Evolutionary conservation across 2,888 invertebrate species (phyloP).

Genomic region (Sthenelais limicola): DNA sequence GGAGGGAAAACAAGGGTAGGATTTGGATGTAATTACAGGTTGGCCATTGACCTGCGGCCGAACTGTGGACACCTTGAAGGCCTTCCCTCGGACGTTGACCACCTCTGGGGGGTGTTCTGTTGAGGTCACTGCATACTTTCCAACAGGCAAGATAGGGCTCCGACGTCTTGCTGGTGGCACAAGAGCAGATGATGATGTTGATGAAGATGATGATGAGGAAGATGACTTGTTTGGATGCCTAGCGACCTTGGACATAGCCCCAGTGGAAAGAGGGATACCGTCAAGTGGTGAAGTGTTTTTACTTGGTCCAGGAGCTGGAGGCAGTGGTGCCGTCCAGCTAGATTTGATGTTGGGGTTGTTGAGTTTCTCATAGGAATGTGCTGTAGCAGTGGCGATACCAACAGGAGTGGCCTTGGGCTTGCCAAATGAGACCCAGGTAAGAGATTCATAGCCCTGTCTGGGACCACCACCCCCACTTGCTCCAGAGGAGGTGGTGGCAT

Average conservation of each 20-base stretch:
- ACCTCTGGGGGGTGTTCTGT: slow-evolving; percentile 8
- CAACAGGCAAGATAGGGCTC: slow-evolving; percentile 16
- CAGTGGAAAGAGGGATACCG: neutral
- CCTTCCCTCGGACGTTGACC: slow-evolving; percentile 23
- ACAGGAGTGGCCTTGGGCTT: slow-evolving; percentile 2
- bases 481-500: too few species aligned
- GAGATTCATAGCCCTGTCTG: neutral
- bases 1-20: neutral
- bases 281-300: neutral
- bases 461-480: neutral
- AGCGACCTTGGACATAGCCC: neutral
- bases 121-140: neutral
- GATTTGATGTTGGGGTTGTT: neutral
- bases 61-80: slow-evolving; percentile 37
- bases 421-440: slow-evolving; percentile 6
- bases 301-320: neutral
- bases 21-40: slow-evolving; percentile 12
- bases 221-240: neutral
- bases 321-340: slow-evolving; percentile 2
- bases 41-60: slow-evolving; percentile 39
- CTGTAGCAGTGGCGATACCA: slow-evolving; percentile 24
- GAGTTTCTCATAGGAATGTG: slow-evolving; percentile 1
- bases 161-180: neutral
- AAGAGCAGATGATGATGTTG: too few species aligned
- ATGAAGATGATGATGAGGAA: too few species aligned